These are phyloP conservation scores for rabbit (Oryctolagus cuniculus) DNA, from an alignment of 2,113 vertebrate species.

Conservation along the genomic window mOryCun1.1 NC_091433.1:145025501-145026000, in stretches of 20 bases:
- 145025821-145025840: not conserved
- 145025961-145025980: not conserved
- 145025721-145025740: not conserved
- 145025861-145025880: not conserved
- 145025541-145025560: no score
- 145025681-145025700: not conserved
- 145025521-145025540: no score
- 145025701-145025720: not conserved
- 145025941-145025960: not conserved
- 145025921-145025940: no score
- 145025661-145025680: not conserved
- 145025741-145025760: not conserved
- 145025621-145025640: not conserved
- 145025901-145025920: not conserved
- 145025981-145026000: not conserved
- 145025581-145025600: no score
- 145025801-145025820: constrained; percentile 10
- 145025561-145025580: no score
- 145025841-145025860: not conserved
- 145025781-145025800: not conserved
- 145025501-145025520: no score
- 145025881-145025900: not conserved
- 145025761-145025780: not conserved
- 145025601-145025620: no score
- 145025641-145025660: not conserved